Evolutionary conservation across 23 tunicate genomes (phyloP), one percentile per base, ranked within the genome.

Genomic region (Aplidium turbinatum): DNA sequence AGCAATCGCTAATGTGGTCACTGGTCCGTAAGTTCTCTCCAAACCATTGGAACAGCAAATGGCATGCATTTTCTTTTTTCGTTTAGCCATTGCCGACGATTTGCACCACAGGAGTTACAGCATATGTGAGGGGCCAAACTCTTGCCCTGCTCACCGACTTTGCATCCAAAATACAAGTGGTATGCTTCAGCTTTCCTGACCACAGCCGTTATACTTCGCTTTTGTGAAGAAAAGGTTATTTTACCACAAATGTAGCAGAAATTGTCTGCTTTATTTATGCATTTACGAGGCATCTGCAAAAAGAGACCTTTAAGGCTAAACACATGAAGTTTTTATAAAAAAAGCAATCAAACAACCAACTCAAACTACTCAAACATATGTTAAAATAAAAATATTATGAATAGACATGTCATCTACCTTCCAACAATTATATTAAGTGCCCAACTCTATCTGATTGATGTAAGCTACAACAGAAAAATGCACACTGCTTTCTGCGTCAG

Each of bases 1-100:
- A 51, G 47, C 64, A 72, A 38, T 72, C 33, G 62, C 25, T 27
- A 27, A 28, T 38, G 39, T 52, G 70, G 47, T 72, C 60, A 23
- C 22, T 52, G 70, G 47, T 72, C 60, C 0, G 77, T 48, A 27
- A 27, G 60, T 21, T 72, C 77, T 51, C 63, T 51, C 63, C 77
- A 72, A 50, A 72, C 62, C 77, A 72, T 72, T 31, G 77, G 77
- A 20, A 72, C 77, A 48, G 62, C 63, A 30, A 72, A 72, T 36
- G 77, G 77, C 77, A 52, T 72, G n/a, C 24, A 31, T 38, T 72
- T 72, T 25, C 77, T 72, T 30, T 72, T 72, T 39, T 39, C 1
- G 52, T 34, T 66, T 19, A 36, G 73, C 73, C 73, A 66, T 40
- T 66, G 52, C 51, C 30, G 26, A 66, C 36, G 73, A 52, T 38